Conservation (phyloP, 1,140 invertebrate genomes). For the Bombus balteatus region DNA sequence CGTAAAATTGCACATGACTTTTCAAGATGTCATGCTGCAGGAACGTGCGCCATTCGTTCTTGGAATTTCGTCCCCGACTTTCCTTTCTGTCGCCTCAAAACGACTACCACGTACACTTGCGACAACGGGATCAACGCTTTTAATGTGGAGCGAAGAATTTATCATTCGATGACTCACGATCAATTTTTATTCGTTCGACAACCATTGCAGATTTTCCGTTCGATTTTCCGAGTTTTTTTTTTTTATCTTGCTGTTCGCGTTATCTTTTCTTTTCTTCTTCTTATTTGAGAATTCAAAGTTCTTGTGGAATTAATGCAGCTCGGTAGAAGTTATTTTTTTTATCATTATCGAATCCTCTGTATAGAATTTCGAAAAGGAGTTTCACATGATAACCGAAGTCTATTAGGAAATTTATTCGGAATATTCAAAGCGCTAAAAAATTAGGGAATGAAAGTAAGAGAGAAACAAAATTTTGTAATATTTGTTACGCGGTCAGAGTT, state of each 20-base stretch:
- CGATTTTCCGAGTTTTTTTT: background rate
- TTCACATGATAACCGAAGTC: background rate
- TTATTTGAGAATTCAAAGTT: too few relatives aligned
- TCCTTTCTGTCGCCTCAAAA: background rate
- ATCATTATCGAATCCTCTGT: too few relatives aligned
- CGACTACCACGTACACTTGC: slow-evolving; percentile 8
- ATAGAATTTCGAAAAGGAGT: too few relatives aligned
- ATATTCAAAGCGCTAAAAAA: background rate
- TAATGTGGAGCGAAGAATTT: background rate
- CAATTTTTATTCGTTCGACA: background rate
- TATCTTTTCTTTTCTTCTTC: background rate
- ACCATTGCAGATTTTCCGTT: background rate
- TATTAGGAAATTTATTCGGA: background rate
- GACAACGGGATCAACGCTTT: slow-evolving; percentile 12
- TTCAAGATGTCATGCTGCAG: slow-evolving; percentile 48
- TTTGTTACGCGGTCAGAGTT: slow-evolving; percentile 53
- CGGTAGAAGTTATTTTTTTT: too few relatives aligned
- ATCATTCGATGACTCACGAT: background rate
- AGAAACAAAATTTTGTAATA: slow-evolving; percentile 4
- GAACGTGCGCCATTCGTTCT: slow-evolving; percentile 46
- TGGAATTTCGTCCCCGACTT: background rate
- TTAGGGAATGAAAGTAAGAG: background rate
- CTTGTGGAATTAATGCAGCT: too few relatives aligned
- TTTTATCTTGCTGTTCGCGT: background rate
- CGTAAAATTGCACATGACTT: slow-evolving; percentile 66